Percentiles rank a stretch among this genome's conserved stretches.
Conservation (phyloP, 2,113 vertebrate species). For the Antechinus stuartii region DNA sequence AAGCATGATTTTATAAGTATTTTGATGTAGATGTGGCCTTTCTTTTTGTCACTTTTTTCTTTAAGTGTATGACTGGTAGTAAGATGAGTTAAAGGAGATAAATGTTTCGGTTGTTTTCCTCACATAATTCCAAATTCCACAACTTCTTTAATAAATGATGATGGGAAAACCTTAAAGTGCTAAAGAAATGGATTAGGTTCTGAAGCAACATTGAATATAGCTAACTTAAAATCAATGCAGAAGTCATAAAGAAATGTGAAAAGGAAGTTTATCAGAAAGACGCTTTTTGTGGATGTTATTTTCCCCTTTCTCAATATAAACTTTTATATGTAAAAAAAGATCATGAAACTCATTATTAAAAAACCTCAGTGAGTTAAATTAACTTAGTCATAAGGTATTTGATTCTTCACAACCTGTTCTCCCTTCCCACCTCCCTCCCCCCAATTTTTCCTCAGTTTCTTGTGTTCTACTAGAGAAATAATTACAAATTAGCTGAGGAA, state of each 20-base stretch:
- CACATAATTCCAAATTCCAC: background rate
- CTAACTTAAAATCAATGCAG: background rate
- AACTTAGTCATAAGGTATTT: background rate
- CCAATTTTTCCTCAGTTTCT: background rate
- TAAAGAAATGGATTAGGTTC: background rate
- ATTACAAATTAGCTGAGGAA: background rate
- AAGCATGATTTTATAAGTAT: background rate
- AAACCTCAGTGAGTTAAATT: background rate
- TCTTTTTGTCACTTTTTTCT: background rate
- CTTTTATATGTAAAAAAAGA: background rate
- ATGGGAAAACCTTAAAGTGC: background rate
- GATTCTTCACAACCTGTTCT: background rate
- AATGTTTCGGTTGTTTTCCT: background rate
- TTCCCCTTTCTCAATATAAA: background rate
- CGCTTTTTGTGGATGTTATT: background rate
- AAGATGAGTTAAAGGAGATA: background rate
- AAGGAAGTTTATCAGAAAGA: background rate
- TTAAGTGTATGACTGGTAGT: background rate
- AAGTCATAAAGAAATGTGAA: background rate
- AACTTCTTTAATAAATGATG: background rate
- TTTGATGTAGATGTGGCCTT: background rate
- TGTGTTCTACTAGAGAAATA: background rate
- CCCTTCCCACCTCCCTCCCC: too few relatives aligned
- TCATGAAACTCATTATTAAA: background rate
- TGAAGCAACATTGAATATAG: background rate